Base-by-base conservation (phyloP, 2,888 invertebrate genomes). In the Neoscelio sp. region DNA sequence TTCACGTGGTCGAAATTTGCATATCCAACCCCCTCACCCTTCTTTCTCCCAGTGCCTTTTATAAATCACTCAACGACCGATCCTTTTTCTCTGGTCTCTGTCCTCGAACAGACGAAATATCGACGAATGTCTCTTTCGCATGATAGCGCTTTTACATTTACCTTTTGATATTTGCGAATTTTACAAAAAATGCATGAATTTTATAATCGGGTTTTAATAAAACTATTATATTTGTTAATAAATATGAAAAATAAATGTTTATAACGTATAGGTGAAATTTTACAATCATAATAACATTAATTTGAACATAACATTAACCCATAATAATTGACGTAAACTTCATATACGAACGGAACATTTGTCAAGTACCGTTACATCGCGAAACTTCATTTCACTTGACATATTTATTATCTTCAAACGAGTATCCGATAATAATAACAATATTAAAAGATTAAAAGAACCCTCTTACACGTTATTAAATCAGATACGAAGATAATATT, bases 1-100 rank as follows among this genome's bases (percentile, higher is more conserved):
- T 85, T 87, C 86, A 82, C 86, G 85, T 87, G 85, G 84, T 83
- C 83, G 80, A 88, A 89, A 88, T 89, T 89, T 88, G 88, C 89
- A 89, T 76, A 70, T 88, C 80, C 85, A 85, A 83, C 84, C 84
- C 86, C 84, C 85, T 81, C 81, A 38, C 33, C 23, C 15, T 15
- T 6, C 82, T 83, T 85, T 83, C 85, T 84, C 85, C 77, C 40
- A 10, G 1, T 64, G 26, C 44, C 87, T 82, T 85, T 85, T 86
- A 87, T 89, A 89, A 89, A 89, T 88, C 89, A 88, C 87, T 85
- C 80, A 76, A 56, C 76, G 80, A 68, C 77, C 70, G 68, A 48
- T 58, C 67, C 77, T 52, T 78, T 71, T 71, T 40, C 50, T 58
- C 23, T 42, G 15, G 35, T 50, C 13, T 54, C 23, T 17, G 20